These are phyloP conservation scores for Stenoptilia bipunctidactyla DNA, from an alignment of 2,888 invertebrate genomes.

Conservation along the genomic window DNA sequence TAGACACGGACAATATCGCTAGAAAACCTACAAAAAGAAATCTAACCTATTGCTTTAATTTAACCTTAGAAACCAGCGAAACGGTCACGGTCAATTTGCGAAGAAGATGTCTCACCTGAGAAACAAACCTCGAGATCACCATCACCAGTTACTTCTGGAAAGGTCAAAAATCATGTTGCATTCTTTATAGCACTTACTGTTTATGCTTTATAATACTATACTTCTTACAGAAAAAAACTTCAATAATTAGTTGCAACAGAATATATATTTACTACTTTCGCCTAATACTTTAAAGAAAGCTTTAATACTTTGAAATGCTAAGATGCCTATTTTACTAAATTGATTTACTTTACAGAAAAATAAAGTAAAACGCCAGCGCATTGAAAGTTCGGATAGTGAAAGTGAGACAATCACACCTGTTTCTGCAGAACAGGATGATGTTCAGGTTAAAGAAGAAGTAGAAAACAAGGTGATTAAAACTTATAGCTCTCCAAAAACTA, in stretches of 20 bases:
- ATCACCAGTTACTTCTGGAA: conserved; percentile 20
- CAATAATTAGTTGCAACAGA: too few species aligned
- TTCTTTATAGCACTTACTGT: too few species aligned
- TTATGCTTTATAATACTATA: too few species aligned
- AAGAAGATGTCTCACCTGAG: background rate
- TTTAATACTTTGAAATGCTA: too few species aligned
- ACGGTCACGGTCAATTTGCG: background rate
- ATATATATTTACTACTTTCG: too few species aligned
- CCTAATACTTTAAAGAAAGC: too few species aligned
- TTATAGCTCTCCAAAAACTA: conserved; percentile 38
- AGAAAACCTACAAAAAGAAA: too few species aligned
- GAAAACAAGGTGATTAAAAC: conserved; percentile 33
- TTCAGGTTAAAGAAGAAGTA: conserved; percentile 22
- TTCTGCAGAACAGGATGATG: conserved; percentile 2
- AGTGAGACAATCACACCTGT: conserved; percentile 18
- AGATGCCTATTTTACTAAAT: background rate
- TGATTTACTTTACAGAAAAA: conserved; percentile 29
- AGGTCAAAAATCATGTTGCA: conserved; percentile 21
- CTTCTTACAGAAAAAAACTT: background rate
- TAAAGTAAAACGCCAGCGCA: conserved; percentile 43
- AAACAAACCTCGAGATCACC: conserved; percentile 2
- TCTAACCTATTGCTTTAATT: too few species aligned
- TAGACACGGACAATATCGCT: too few species aligned
- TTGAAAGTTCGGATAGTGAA: conserved; percentile 53
- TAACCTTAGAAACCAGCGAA: background rate